Evolutionary conservation across 2,888 invertebrate genomes (phyloP).

Genomic region (Zeuzera pyrina): DNA sequence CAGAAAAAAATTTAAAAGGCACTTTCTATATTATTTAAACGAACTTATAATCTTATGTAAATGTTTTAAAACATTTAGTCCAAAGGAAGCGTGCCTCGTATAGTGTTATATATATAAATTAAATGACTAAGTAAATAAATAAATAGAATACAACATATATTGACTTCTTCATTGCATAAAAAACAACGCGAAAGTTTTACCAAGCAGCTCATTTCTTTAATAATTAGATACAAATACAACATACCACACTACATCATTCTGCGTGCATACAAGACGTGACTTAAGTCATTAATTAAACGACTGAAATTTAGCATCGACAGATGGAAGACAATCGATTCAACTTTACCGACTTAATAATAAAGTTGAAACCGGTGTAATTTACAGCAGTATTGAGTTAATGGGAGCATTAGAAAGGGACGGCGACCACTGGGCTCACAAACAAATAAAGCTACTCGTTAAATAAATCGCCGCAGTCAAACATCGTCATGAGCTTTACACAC

Average conservation of each 20-base stretch:
- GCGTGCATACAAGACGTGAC: constrained; percentile 37
- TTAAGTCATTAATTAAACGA: constrained; percentile 52
- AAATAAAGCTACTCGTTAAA: constrained; percentile 60
- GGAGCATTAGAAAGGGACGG: constrained; percentile 45
- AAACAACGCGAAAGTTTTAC: no score
- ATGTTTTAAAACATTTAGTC: no score
- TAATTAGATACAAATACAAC: constrained; percentile 1
- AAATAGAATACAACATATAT: not conserved
- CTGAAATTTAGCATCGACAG: constrained; percentile 16
- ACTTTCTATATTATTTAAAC: no score
- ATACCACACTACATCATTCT: constrained; percentile 3
- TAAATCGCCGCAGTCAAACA: constrained; percentile 58
- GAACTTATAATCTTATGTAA: no score
- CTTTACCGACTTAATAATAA: constrained; percentile 31
- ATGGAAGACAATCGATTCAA: constrained; percentile 16
- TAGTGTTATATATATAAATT: no score
- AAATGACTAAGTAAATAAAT: not conserved
- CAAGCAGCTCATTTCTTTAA: no score
- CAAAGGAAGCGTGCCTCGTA: no score
- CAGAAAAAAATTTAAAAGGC: no score
- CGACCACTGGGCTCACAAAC: constrained; percentile 40
- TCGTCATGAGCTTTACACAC: constrained; percentile 48
- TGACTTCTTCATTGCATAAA: no score
- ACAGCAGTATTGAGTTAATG: constrained; percentile 41
- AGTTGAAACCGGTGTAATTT: constrained; percentile 40